Base-by-base conservation (phyloP, 2,797 vertebrate genomes). In the Octomys mimax region DNA sequence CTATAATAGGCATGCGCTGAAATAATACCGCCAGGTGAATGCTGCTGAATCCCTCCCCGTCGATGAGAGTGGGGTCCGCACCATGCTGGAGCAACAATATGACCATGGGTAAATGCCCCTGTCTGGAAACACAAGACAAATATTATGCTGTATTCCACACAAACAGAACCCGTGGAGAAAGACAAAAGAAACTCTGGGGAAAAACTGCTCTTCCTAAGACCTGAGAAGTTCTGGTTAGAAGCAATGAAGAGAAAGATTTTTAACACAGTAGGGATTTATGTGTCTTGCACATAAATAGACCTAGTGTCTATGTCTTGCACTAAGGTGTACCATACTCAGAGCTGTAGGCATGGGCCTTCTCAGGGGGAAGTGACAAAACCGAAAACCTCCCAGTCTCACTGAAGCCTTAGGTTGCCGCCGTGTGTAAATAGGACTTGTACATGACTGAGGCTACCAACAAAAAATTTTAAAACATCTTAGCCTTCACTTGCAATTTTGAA, bases 11-110 rank as follows among this genome's bases (percentile, higher is more conserved):
- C 99, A 99, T 99, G 97, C 99, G 99, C 33, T 99, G 99, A 98
- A 99, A 99, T 95, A 99, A 99, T 92, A 99, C 99, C 87, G 99
- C 99, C 73, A 99, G 99, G 95, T 99, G 99, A 78, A 99, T 98
- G 83, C 99, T 98, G 0, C 99, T 98, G 98, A 99, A 99, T 89
- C 99, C 99, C 98, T 99, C 99, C 73, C 99, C 99, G 39, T 99
- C 99, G 11, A 99, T 98, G 26, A 99, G 96, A 57, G 98, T 97
- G 4, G 99, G 99, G 96, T 99, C 99, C 0, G 99, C 99, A 95
- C 99, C 99, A 73, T 98, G 99, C 70, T 99, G 99, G 98, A 99
- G 97, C 98, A 99, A 97, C 89, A 99, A 98, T 96, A 99, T 99
- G 86, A 99, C 99, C 99, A 99, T 99, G 95, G 99, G 98, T 49